Conservation (phyloP, 2,888 invertebrate genomes). For the Ectemnius lituratus region DNA sequence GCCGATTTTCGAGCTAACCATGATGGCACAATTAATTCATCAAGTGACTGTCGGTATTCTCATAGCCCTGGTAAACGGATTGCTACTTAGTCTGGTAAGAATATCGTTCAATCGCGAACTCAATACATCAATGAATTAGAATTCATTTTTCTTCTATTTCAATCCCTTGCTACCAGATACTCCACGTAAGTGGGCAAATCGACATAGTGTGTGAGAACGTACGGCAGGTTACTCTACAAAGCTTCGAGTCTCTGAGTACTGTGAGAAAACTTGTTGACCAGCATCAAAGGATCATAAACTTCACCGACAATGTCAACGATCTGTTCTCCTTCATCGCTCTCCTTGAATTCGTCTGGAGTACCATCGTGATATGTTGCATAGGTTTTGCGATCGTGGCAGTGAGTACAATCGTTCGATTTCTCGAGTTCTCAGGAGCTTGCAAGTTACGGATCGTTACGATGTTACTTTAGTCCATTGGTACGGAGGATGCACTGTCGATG, state of each 20-base stretch:
- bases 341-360: constrained; percentile 30
- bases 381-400: constrained; percentile 16
- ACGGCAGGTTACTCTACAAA: not conserved
- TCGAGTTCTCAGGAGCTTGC: too few species aligned
- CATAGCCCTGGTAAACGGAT: constrained; percentile 10
- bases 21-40: constrained; percentile 1
- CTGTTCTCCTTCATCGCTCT: constrained; percentile 40
- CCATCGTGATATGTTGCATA: constrained; percentile 9
- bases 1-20: not conserved
- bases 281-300: constrained; percentile 38
- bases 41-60: not conserved
- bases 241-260: not conserved
- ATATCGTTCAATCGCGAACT: not conserved
- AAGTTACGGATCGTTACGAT: not conserved
- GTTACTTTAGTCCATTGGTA: not conserved
- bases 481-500: not conserved
- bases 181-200: constrained; percentile 42
- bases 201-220: constrained; percentile 43
- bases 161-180: constrained; percentile 17
- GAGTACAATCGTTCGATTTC: constrained; percentile 1
- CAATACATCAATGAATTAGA: not conserved
- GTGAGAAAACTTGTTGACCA: constrained; percentile 26
- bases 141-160: not conserved
- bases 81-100: constrained; percentile 23
- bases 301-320: constrained; percentile 38